Conservation (phyloP, 2,888 invertebrate species). For the Ormyrus rosae region DNA sequence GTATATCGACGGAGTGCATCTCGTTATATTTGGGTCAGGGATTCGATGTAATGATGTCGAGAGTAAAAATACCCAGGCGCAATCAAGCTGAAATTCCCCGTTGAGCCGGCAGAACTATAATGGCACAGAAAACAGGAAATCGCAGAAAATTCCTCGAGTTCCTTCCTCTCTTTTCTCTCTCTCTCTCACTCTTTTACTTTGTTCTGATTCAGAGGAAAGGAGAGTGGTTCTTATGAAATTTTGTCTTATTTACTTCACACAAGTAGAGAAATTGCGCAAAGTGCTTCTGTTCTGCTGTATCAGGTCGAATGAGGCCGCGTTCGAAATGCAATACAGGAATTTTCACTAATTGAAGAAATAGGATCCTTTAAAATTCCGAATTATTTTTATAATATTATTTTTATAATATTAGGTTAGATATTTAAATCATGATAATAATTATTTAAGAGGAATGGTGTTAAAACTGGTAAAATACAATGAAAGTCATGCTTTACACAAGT, state of each 20-base stretch:
- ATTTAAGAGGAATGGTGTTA: too few relatives aligned
- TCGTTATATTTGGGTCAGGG: constrained; percentile 47
- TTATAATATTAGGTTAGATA: too few relatives aligned
- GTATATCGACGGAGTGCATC: constrained; percentile 4
- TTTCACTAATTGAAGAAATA: too few relatives aligned
- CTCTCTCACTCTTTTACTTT: not conserved
- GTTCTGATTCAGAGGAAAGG: not conserved
- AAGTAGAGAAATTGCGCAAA: not conserved
- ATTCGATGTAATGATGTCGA: constrained; percentile 29
- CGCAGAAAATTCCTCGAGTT: constrained; percentile 19
- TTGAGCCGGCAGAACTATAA: constrained; percentile 1
- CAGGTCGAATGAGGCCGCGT: too few relatives aligned
- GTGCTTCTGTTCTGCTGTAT: not conserved
- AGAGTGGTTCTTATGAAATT: not conserved
- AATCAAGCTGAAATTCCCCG: constrained; percentile 41
- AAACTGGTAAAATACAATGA: too few relatives aligned
- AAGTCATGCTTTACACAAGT: too few relatives aligned
- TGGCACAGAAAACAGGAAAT: constrained; percentile 33
- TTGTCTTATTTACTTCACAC: constrained; percentile 8
- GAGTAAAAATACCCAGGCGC: constrained; percentile 33
- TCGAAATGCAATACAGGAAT: too few relatives aligned
- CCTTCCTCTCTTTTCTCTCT: not conserved
- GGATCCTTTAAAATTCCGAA: too few relatives aligned
- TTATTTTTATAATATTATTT: too few relatives aligned
- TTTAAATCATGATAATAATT: too few relatives aligned